These are phyloP conservation scores for Acleris literana DNA, from an alignment of 2,888 invertebrate genomes.

Conservation along the genomic window DNA sequence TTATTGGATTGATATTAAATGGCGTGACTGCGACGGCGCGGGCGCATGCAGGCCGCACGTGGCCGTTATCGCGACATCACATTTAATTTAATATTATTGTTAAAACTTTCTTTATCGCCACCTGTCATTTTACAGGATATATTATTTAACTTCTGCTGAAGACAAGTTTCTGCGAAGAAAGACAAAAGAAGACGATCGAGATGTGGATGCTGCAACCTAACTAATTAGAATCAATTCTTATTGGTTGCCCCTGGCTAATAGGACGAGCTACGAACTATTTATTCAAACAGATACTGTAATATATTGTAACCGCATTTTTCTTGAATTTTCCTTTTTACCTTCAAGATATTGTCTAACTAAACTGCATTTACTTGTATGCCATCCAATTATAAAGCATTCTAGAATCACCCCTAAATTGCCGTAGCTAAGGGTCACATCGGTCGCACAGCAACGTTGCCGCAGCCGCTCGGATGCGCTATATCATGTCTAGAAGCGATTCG, in stretches of 20 bases:
- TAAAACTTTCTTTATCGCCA: slow-evolving; percentile 14
- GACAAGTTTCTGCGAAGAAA: too few relatives aligned
- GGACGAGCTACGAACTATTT: slow-evolving; percentile 7
- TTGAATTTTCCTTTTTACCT: slow-evolving; percentile 29
- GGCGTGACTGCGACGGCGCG: slow-evolving; percentile 49
- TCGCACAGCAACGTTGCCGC: slow-evolving; percentile 16
- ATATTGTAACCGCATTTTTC: slow-evolving; percentile 19
- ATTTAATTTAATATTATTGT: slow-evolving; percentile 28
- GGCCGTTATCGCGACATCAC: slow-evolving; percentile 31
- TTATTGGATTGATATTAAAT: slow-evolving; percentile 54
- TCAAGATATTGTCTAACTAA: slow-evolving; percentile 32
- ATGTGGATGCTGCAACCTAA: background rate
- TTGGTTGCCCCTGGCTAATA: background rate
- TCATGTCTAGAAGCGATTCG: slow-evolving; percentile 81
- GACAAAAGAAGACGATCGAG: too few relatives aligned
- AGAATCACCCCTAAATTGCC: slow-evolving; percentile 7
- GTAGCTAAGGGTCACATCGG: background rate
- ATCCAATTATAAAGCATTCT: background rate
- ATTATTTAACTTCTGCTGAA: too few relatives aligned
- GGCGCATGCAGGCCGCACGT: slow-evolving; percentile 33
- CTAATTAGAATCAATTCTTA: slow-evolving; percentile 7
- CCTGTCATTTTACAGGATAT: background rate
- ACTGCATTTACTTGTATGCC: slow-evolving; percentile 26
- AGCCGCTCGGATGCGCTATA: slow-evolving; percentile 54
- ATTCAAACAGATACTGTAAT: slow-evolving; percentile 11